Conservation (phyloP, 1,140 invertebrate genomes). For the Drosophila lacertosa region DNA sequence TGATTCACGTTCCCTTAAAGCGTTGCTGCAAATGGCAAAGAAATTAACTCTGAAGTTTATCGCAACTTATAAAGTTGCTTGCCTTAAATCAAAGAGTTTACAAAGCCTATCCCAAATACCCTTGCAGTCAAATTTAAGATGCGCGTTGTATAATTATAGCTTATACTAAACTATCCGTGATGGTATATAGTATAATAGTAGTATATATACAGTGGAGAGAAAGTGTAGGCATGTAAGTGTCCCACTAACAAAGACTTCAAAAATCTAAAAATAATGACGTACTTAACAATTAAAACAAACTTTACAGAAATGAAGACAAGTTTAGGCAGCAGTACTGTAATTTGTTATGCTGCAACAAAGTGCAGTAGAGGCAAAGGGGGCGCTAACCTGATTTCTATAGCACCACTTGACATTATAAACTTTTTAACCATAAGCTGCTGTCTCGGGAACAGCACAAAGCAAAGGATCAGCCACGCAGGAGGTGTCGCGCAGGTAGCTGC, state of each 20-base stretch:
- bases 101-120: too few relatives aligned
- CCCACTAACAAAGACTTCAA: too few relatives aligned
- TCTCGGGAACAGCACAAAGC: constrained; percentile 53
- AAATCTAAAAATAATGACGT: too few relatives aligned
- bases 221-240: too few relatives aligned
- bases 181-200: too few relatives aligned
- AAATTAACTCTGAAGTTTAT: not conserved
- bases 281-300: not conserved
- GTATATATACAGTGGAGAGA: too few relatives aligned
- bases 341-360: constrained; percentile 11
- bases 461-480: not conserved
- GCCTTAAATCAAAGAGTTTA: too few relatives aligned
- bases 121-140: too few relatives aligned
- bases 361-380: constrained; percentile 2
- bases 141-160: too few relatives aligned
- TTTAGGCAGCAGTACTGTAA: constrained; percentile 16
- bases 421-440: constrained; percentile 53
- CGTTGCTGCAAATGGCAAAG: not conserved
- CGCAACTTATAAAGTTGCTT: too few relatives aligned
- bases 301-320: constrained; percentile 23
- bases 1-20: not conserved
- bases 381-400: constrained; percentile 72
- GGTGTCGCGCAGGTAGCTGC: not conserved
- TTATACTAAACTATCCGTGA: too few relatives aligned
- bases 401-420: constrained; percentile 65